phyloP scores from a whole-genome alignment of 2,888 invertebrate genomes.

The Lithosia quadra region DNA sequence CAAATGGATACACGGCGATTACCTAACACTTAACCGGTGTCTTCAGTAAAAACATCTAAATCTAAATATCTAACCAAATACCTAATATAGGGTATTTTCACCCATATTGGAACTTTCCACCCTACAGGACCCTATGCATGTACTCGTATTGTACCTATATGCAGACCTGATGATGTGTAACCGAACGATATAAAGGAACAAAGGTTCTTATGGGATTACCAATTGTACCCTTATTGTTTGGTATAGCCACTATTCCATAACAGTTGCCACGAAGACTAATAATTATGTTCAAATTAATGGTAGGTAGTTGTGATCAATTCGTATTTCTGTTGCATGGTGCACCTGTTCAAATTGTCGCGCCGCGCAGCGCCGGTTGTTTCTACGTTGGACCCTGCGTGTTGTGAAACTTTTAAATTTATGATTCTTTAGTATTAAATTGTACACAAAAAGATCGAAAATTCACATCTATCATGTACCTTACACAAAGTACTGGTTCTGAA shows the following conservation, averaged over 20 bases:
- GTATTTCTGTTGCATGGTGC: not conserved
- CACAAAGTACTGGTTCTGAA: too few relatives aligned
- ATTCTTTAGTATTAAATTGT: too few relatives aligned
- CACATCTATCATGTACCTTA: too few relatives aligned
- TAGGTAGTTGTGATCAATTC: not conserved
- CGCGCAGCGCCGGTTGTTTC: not conserved
- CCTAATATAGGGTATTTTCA: not conserved
- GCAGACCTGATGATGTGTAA: not conserved
- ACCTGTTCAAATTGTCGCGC: not conserved
- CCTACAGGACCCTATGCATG: not conserved
- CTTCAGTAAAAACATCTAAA: conserved; percentile 26
- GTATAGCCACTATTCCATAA: not conserved
- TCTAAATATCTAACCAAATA: not conserved
- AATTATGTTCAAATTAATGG: not conserved
- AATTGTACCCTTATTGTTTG: not conserved
- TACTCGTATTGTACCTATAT: too few relatives aligned
- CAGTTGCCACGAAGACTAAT: too few relatives aligned
- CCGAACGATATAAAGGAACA: not conserved
- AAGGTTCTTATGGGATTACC: not conserved
- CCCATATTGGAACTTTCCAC: not conserved
- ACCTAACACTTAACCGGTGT: conserved; percentile 13
- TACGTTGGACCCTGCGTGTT: too few relatives aligned
- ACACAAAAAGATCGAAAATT: too few relatives aligned
- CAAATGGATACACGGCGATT: conserved; percentile 11
- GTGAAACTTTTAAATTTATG: not conserved